Conservation (phyloP, 2,888 invertebrate species). For the Parapristionchus giblindavisi region DNA sequence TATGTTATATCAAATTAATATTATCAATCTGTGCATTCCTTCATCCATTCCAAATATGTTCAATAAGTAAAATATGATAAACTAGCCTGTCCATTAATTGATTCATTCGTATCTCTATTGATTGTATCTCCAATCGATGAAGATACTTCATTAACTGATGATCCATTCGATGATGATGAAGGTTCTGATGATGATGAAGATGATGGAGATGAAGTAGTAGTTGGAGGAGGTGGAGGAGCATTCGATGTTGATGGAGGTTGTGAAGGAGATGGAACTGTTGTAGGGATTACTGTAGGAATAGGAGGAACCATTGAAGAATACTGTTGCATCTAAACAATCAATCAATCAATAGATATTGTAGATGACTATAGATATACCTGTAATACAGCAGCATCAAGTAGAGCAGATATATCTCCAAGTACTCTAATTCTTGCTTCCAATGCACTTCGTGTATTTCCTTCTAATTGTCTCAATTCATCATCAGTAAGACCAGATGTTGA, state of each 20-base stretch:
- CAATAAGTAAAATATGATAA: no score
- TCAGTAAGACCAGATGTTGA: conserved; percentile 77
- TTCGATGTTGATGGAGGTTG: not conserved
- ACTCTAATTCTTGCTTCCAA: conserved; percentile 89
- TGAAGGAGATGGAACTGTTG: not conserved
- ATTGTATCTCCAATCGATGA: no score
- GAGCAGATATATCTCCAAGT: conserved; percentile 84
- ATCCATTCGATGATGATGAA: conserved; percentile 14
- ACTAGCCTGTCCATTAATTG: no score
- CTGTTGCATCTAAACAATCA: conserved; percentile 45
- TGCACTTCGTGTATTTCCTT: conserved; percentile 86
- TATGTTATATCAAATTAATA: no score
- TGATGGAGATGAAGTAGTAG: not conserved
- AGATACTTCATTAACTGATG: conserved; percentile 14
- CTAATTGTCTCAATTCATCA: conserved; percentile 87
- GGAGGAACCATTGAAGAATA: conserved; percentile 36
- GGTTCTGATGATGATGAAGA: not conserved
- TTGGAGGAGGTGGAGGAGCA: not conserved
- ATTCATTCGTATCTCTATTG: no score
- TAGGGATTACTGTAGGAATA: not conserved
- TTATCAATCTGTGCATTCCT: no score
- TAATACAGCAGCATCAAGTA: conserved; percentile 90
- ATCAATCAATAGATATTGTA: not conserved
- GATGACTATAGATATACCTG: conserved; percentile 76
- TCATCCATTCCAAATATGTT: no score